phyloP scores from a whole-genome alignment of 2,888 invertebrate species.

The Nomada ferruginata region DNA sequence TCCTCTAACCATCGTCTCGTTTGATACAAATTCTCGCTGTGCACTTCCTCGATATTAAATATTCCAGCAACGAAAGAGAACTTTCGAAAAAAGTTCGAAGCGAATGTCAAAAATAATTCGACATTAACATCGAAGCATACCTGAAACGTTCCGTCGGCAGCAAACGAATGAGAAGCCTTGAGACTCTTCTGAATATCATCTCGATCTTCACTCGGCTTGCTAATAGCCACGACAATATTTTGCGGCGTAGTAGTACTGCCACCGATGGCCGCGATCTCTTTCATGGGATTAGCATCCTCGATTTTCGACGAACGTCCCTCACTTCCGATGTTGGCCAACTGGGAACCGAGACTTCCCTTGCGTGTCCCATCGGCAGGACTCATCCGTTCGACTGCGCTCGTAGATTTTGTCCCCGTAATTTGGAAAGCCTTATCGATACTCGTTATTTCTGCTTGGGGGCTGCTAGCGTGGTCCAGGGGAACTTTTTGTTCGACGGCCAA shows the following conservation, averaged over 20 bases:
- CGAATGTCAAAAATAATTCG: too few species aligned
- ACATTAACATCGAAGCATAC: constrained; percentile 52
- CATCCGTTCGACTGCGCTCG: constrained; percentile 40
- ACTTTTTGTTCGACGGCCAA: constrained; percentile 36
- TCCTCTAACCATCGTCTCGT: too few species aligned
- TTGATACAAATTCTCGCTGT: too few species aligned
- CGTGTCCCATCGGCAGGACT: constrained; percentile 38
- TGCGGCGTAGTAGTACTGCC: constrained; percentile 25
- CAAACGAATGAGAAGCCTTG: constrained; percentile 52
- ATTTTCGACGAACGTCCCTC: neutral
- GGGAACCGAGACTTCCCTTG: constrained; percentile 42
- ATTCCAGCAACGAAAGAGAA: too few species aligned
- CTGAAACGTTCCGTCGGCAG: constrained; percentile 69
- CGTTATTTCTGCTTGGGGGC: constrained; percentile 49
- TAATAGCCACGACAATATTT: constrained; percentile 70
- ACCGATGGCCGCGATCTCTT: constrained; percentile 8
- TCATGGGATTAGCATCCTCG: neutral
- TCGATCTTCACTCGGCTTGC: constrained; percentile 34
- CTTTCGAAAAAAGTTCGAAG: too few species aligned
- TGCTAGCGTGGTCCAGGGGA: constrained; percentile 35
- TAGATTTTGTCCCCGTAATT: constrained; percentile 45
- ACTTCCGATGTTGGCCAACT: constrained; percentile 5
- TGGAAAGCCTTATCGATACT: constrained; percentile 55
- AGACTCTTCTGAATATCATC: constrained; percentile 50
- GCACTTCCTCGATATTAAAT: too few species aligned